A percentile compares a stretch with the other conserved stretches of the same genome.
These are phyloP conservation scores for Holocentrus rufus DNA, from an alignment of 2,797 vertebrate species.

Conservation along the genomic window DNA sequence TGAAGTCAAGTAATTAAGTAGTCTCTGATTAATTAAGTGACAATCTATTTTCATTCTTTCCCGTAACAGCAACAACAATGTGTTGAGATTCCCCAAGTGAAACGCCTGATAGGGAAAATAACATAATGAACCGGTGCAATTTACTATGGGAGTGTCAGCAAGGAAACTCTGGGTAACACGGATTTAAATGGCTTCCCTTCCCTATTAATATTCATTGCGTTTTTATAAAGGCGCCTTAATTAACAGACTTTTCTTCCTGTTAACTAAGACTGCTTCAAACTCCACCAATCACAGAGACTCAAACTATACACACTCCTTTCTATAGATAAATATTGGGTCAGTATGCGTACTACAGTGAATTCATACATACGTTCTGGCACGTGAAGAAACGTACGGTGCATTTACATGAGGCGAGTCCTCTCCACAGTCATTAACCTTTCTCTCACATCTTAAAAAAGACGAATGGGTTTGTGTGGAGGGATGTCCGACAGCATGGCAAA, in stretches of 20 bases:
- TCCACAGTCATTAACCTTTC: not conserved
- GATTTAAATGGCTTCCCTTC: slow-evolving; percentile 68
- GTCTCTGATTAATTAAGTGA: slow-evolving; percentile 79
- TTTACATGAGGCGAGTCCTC: not conserved
- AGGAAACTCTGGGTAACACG: slow-evolving; percentile 59
- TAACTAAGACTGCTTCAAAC: slow-evolving; percentile 57
- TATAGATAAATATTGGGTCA: slow-evolving; percentile 41
- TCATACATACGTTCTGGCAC: slow-evolving; percentile 2
- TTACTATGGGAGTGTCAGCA: slow-evolving; percentile 59
- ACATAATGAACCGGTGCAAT: slow-evolving; percentile 73
- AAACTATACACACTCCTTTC: slow-evolving; percentile 19
- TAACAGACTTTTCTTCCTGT: slow-evolving; percentile 72
- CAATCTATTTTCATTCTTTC: slow-evolving; percentile 77
- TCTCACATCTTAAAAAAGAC: slow-evolving; percentile 13
- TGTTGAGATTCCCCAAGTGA: slow-evolving; percentile 73
- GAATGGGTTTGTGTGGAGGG: slow-evolving; percentile 1
- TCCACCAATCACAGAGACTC: slow-evolving; percentile 33
- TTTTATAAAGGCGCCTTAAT: slow-evolving; percentile 76
- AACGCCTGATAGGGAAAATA: slow-evolving; percentile 73
- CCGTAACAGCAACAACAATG: slow-evolving; percentile 75
- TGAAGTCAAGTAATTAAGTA: slow-evolving; percentile 81
- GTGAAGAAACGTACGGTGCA: not conserved
- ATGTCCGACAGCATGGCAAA: not conserved
- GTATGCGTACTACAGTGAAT: not conserved
- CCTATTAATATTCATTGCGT: slow-evolving; percentile 73